phyloP scores from a whole-genome alignment of 2,113 vertebrate species.

The Noctilio leporinus region DNA sequence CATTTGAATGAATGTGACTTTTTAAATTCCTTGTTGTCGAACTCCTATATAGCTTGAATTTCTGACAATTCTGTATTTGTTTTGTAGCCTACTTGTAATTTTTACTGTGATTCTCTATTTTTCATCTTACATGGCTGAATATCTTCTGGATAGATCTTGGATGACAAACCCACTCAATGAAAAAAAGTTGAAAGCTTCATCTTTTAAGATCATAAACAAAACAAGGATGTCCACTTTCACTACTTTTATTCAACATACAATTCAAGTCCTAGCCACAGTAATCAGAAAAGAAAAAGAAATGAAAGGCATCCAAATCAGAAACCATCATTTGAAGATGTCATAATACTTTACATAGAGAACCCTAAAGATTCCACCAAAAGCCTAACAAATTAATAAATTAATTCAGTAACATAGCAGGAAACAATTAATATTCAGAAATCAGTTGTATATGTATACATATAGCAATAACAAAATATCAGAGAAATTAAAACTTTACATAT shows the following conservation, averaged over 20 bases:
- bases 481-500: background rate
- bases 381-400: background rate
- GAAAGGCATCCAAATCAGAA: background rate
- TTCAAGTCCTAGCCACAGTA: background rate
- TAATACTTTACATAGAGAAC: background rate
- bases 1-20: no score
- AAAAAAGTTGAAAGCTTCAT: background rate
- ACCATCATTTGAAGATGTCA: background rate
- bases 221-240: background rate
- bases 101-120: no score
- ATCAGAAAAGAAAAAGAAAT: background rate
- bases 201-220: background rate
- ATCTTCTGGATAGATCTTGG: no score
- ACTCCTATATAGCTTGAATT: no score
- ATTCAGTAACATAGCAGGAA: background rate
- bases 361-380: background rate
- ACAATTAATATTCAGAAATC: background rate
- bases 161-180: background rate
- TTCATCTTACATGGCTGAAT: no score
- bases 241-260: background rate
- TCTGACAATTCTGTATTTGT: no score
- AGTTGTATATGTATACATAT: background rate
- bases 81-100: no score
- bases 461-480: background rate
- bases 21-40: no score